A percentile compares a stretch with the other conserved stretches of the same genome.
Conservation (phyloP, 1,140 invertebrate species). For the Vanessa tameamea region DNA sequence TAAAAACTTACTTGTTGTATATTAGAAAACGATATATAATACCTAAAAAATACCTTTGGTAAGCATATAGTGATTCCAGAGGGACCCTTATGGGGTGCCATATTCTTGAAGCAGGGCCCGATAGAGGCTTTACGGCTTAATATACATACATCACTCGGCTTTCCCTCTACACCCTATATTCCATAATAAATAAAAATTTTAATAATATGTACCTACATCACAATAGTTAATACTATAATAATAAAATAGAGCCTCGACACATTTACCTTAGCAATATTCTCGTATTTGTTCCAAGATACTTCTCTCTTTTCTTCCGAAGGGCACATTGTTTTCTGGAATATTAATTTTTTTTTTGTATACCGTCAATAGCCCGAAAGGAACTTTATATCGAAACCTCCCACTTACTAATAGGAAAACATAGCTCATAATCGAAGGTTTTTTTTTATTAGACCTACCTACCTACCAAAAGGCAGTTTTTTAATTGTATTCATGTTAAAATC, state of each 20-base stretch:
- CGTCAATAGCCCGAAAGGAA: too few species aligned
- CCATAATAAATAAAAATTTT: constrained; percentile 24
- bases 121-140: constrained; percentile 57
- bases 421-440: too few species aligned
- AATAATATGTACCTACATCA: too few species aligned
- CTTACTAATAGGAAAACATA: too few species aligned
- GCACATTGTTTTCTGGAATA: not conserved
- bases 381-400: too few species aligned
- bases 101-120: constrained; percentile 50
- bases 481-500: too few species aligned
- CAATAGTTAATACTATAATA: too few species aligned
- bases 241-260: too few species aligned
- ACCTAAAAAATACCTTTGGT: constrained; percentile 46
- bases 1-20: not conserved
- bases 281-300: constrained; percentile 44
- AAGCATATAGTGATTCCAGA: constrained; percentile 60
- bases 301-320: constrained; percentile 38
- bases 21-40: not conserved
- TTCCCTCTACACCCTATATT: constrained; percentile 20
- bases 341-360: too few species aligned
- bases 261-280: constrained; percentile 27
- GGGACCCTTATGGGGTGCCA: constrained; percentile 41
- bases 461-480: too few species aligned
- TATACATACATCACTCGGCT: constrained; percentile 27
- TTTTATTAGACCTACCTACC: too few species aligned